These are phyloP conservation scores for Porites lobata DNA, from an alignment of 92 coral and sea anemone genomes.

Conservation along the genomic window DNA sequence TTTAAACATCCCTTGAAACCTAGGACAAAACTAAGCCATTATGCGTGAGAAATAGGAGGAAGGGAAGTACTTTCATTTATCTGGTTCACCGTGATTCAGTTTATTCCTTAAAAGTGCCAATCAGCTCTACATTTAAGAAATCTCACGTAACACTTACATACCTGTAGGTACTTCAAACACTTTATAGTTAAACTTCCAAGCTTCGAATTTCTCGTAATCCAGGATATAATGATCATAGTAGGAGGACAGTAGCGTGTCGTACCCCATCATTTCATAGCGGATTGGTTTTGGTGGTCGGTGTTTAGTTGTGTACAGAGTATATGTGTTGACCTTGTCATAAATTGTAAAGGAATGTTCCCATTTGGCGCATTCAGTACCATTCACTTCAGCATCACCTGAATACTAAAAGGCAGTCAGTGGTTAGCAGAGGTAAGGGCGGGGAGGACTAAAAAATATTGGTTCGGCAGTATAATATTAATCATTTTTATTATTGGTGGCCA, in stretches of 20 bases:
- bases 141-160: constrained; percentile 17
- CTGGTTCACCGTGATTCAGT: too few relatives aligned
- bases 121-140: too few relatives aligned
- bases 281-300: constrained; percentile 78
- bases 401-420: constrained; percentile 39
- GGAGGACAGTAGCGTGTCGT: constrained; percentile 95
- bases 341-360: constrained; percentile 96
- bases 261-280: constrained; percentile 99
- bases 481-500: too few relatives aligned
- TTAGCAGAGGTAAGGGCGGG: too few relatives aligned
- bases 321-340: constrained; percentile 94
- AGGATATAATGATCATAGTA: constrained; percentile 97
- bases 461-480: too few relatives aligned
- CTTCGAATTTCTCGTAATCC: constrained; percentile 86
- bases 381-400: constrained; percentile 73
- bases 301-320: constrained; percentile 87
- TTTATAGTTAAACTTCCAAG: constrained; percentile 84
- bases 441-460: too few relatives aligned
- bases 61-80: too few relatives aligned
- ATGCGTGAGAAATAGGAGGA: too few relatives aligned
- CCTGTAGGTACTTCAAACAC: constrained; percentile 93
- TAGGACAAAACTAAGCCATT: too few relatives aligned
- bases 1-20: too few relatives aligned
- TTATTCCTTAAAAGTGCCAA: too few relatives aligned
- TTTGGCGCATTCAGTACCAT: constrained; percentile 78